phyloP scores from a whole-genome alignment of 23 tunicate species.

The Halocynthia aurantium region DNA sequence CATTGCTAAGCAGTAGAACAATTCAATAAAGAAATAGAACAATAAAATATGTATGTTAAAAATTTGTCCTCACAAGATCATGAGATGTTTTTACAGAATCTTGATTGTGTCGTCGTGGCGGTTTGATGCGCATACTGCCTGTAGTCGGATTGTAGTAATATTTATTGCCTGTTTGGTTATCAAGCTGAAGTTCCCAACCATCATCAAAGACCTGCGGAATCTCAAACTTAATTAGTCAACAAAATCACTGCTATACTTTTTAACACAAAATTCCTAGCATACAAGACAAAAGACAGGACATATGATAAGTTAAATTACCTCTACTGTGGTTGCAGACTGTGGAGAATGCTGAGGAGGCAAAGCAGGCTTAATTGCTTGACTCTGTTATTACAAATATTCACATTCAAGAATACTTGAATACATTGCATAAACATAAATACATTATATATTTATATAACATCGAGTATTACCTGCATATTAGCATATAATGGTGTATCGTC shows the following conservation, averaged over 20 bases:
- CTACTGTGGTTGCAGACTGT: background rate
- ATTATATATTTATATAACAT: background rate
- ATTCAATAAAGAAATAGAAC: background rate
- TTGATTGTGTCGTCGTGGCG: conserved; percentile 19
- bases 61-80: background rate
- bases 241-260: too few relatives aligned
- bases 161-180: conserved; percentile 42
- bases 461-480: background rate
- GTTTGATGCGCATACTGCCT: conserved; percentile 50
- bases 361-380: conserved; percentile 6
- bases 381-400: background rate
- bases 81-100: conserved; percentile 4
- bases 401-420: background rate
- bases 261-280: too few relatives aligned
- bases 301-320: background rate
- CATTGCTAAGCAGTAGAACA: background rate
- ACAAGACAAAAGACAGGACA: background rate
- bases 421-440: background rate
- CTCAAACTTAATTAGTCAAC: background rate
- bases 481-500: background rate
- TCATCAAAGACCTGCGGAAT: conserved; percentile 22
- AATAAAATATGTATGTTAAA: too few relatives aligned
- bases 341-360: conserved; percentile 10
- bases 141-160: conserved; percentile 40
- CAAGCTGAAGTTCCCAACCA: conserved; percentile 66